phyloP scores from a whole-genome alignment of 2,797 vertebrate genomes.

The Cirrhinus molitorella region DNA sequence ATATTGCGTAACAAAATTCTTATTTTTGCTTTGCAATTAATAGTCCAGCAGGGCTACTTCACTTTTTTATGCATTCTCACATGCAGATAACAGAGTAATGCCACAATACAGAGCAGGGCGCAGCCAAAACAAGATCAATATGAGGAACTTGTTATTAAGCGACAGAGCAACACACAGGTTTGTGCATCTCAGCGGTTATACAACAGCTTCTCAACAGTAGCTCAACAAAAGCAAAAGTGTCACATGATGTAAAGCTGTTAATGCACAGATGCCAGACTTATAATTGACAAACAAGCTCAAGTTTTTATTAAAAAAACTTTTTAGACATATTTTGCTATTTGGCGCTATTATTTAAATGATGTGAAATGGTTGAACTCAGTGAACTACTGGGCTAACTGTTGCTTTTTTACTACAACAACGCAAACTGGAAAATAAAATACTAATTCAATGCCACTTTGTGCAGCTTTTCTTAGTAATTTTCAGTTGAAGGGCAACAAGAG shows the following conservation, averaged over 20 bases:
- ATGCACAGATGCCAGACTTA: not conserved
- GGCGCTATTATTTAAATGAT: too few species aligned
- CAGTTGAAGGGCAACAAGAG: too few species aligned
- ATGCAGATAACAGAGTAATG: not conserved
- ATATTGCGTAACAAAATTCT: not conserved
- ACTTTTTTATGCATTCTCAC: too few species aligned
- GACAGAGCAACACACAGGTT: not conserved
- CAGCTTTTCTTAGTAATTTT: too few species aligned
- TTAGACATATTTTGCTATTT: too few species aligned
- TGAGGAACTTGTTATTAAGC: not conserved
- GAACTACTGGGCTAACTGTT: too few species aligned
- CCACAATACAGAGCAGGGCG: not conserved
- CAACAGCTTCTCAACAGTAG: not conserved
- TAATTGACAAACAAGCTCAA: not conserved
- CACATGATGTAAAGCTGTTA: not conserved
- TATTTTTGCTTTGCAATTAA: not conserved
- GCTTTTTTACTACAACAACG: too few species aligned
- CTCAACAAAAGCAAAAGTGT: not conserved
- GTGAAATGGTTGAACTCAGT: too few species aligned
- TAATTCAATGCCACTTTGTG: too few species aligned
- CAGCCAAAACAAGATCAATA: not conserved
- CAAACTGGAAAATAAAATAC: too few species aligned
- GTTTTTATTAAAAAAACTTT: too few species aligned
- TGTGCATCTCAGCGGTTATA: not conserved
- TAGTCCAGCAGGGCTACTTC: not conserved